Conservation (phyloP, 2,888 invertebrate species). For the Ennomos quercinarius region DNA sequence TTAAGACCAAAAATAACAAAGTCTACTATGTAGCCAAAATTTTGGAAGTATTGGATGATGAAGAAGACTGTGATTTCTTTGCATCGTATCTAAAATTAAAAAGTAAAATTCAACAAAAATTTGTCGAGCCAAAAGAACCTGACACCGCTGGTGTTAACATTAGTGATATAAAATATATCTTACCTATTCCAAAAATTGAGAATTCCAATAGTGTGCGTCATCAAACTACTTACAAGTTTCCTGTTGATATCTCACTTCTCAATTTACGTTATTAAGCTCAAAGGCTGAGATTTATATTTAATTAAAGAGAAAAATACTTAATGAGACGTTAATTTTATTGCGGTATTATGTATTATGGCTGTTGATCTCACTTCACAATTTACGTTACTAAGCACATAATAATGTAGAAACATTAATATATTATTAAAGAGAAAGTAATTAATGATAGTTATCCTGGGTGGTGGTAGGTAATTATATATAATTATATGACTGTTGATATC, state of each 20-base stretch:
- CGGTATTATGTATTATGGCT: too few relatives aligned
- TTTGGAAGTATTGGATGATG: constrained; percentile 12
- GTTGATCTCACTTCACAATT: too few relatives aligned
- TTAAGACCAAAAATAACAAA: constrained; percentile 17
- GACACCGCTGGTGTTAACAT: constrained; percentile 5
- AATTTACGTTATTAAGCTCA: constrained; percentile 7
- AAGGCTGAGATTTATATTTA: not conserved
- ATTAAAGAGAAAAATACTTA: constrained; percentile 2
- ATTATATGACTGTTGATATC: too few relatives aligned
- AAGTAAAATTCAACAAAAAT: constrained; percentile 11
- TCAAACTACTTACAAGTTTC: too few relatives aligned
- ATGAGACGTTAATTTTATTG: not conserved
- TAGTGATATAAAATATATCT: constrained; percentile 34
- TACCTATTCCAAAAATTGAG: too few relatives aligned
- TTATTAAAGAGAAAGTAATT: too few relatives aligned
- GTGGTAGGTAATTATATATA: too few relatives aligned
- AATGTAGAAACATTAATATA: too few relatives aligned
- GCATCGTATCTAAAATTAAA: constrained; percentile 19
- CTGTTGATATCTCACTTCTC: not conserved
- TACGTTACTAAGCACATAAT: too few relatives aligned
- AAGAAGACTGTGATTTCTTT: constrained; percentile 16
- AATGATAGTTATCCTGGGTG: too few relatives aligned
- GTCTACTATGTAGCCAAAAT: constrained; percentile 16
- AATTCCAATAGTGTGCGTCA: too few relatives aligned
- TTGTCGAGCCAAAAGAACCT: constrained; percentile 8